Evolutionary conservation across 2,113 vertebrate genomes (phyloP).

Genomic region (Epinephelus moara): DNA sequence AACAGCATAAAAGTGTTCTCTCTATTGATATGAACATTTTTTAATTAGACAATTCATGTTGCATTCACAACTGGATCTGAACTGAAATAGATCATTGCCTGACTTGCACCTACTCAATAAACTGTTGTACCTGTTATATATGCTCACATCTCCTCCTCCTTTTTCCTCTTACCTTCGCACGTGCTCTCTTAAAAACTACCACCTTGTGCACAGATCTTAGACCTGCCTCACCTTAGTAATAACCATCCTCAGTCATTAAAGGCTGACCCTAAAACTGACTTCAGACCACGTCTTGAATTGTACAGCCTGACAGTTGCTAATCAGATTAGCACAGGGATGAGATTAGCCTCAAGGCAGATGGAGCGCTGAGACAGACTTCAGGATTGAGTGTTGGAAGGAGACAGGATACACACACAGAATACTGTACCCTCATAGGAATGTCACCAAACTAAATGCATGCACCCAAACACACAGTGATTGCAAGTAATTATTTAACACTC

Average conservation of each 20-base stretch:
- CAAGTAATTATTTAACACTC: not conserved
- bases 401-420: not conserved
- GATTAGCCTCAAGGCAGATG: constrained; percentile 75
- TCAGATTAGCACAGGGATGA: constrained; percentile 68
- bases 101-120: not conserved
- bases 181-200: not conserved
- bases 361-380: constrained; percentile 31
- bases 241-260: not conserved
- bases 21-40: too few relatives aligned
- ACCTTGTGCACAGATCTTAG: constrained; percentile 28
- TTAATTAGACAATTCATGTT: not conserved
- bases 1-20: not conserved
- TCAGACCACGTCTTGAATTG: constrained; percentile 28
- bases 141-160: not conserved
- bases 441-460: constrained; percentile 1
- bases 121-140: not conserved
- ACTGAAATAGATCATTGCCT: not conserved
- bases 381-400: not conserved
- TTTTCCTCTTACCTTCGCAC: not conserved
- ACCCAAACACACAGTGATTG: not conserved
- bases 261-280: constrained; percentile 32
- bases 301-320: constrained; percentile 55
- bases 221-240: constrained; percentile 14
- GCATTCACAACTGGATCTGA: not conserved
- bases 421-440: not conserved